These are phyloP conservation scores for Falcunculus frontatus DNA, from an alignment of 2,113 vertebrate species.

Conservation along the genomic window DNA sequence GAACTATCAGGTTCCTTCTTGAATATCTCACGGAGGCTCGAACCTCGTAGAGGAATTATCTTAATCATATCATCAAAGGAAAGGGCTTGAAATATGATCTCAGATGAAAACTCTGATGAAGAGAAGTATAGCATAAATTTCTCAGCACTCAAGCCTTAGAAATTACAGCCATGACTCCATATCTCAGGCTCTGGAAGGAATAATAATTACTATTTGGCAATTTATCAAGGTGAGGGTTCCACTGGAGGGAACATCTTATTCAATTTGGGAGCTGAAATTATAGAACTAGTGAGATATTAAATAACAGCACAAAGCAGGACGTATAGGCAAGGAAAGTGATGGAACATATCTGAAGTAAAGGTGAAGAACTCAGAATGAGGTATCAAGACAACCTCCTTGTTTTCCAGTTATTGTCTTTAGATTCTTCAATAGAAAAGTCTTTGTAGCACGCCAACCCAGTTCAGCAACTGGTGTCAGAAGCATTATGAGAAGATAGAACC, in stretches of 20 bases:
- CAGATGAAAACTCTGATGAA: constrained; percentile 55
- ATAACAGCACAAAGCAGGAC: constrained; percentile 51
- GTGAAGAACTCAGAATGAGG: not conserved
- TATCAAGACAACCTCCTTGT: not conserved
- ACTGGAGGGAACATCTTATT: constrained; percentile 60
- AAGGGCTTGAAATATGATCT: constrained; percentile 71
- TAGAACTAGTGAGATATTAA: constrained; percentile 65
- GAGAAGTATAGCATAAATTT: constrained; percentile 71
- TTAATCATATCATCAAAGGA: constrained; percentile 71
- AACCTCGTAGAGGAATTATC: constrained; percentile 75
- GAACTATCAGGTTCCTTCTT: constrained; percentile 61
- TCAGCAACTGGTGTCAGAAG: not conserved
- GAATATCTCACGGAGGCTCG: constrained; percentile 19
- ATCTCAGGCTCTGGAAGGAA: constrained; percentile 69
- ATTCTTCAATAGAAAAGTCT: not conserved
- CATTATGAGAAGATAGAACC: not conserved
- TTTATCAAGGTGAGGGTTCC: constrained; percentile 72
- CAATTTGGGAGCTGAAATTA: constrained; percentile 69
- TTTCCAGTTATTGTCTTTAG: not conserved
- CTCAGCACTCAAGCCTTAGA: constrained; percentile 55
- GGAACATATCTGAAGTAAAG: constrained; percentile 24
- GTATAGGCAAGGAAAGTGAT: not conserved
- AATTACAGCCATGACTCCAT: constrained; percentile 69
- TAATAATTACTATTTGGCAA: constrained; percentile 76
- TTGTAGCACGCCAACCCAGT: not conserved